Evolutionary conservation across 1,140 invertebrate genomes (phyloP), one percentile per base, ranked within the genome.

Genomic region (Aphelenchoides avenae): DNA sequence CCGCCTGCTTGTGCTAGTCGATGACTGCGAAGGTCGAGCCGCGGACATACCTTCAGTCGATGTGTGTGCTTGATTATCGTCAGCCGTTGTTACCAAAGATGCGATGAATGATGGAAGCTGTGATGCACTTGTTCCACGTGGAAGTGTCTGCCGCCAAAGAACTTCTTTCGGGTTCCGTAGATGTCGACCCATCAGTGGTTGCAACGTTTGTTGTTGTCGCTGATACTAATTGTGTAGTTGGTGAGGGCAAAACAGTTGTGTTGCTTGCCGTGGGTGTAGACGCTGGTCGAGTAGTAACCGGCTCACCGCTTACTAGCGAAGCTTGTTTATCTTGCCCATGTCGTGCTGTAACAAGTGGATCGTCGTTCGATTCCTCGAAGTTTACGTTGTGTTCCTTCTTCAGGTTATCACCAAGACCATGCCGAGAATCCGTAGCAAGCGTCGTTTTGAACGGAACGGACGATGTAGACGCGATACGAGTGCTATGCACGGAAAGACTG

Each of bases 351-450:
- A 26, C 20, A 26, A 7, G 3, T 41, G 3, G 4, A 41, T 24
- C 26, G 20, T 36, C 34, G 11, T 13, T 13, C 34, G 11, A n/a
- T 36, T 13, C 11, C 11, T 36, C 11, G 11, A n/a, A 13, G 11
- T 36, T 11, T n/a, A 36, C 34, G 11, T 36, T 36, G 34, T 13
- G 34, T 36, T 11, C n/a, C n/a, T 13, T 13, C 34, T 36, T 11
- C n/a, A 36, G 39, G 4, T 24, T 46, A 46, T 36, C 26, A 30
- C 43, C 4, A 30, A 5, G 13, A 3, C 11, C 26, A 30, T 5
- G 43, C 34, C 11, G 43, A 46, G 3, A 46, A 20, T 46, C 26
- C 43, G 27, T 31, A 46, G 15, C 26, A 15, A 46, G 15, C 43
- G 18, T 46, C n/a, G n/a, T 46, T 36, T 24, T 46, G 13, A 46